Evolutionary conservation across 2,888 invertebrate species (phyloP).

Genomic region (Apamea epomidion): DNA sequence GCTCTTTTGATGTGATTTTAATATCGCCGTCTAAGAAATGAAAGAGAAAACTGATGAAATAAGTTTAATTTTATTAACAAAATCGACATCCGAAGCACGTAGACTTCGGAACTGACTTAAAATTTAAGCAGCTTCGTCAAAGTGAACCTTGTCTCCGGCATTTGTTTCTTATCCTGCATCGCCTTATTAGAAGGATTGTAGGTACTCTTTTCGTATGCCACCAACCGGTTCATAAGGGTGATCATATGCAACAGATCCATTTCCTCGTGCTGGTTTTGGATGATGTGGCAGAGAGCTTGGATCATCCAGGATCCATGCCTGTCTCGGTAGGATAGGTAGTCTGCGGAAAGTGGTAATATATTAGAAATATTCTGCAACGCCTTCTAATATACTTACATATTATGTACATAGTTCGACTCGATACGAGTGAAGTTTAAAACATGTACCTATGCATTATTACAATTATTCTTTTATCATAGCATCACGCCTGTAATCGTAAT

Average conservation of each 20-base stretch:
- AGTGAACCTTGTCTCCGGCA: constrained; percentile 80
- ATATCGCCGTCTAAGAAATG: background rate
- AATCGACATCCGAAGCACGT: constrained; percentile 7
- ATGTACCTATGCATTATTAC: background rate
- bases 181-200: constrained; percentile 66
- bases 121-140: constrained; percentile 75
- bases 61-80: constrained; percentile 4
- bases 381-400: background rate
- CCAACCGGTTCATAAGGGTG: constrained; percentile 74
- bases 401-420: background rate
- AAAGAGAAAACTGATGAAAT: background rate
- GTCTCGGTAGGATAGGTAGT: constrained; percentile 77
- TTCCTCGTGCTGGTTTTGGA: constrained; percentile 68
- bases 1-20: background rate
- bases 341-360: constrained; percentile 66
- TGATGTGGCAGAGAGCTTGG: constrained; percentile 78
- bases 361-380: background rate
- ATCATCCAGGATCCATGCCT: constrained; percentile 80
- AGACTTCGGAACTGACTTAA: constrained; percentile 21
- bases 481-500: background rate
- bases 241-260: constrained; percentile 79
- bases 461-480: background rate
- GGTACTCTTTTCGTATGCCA: constrained; percentile 74
- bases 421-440: background rate
- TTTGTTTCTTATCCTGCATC: constrained; percentile 78